These are phyloP conservation scores for Noctua janthe DNA, from an alignment of 2,888 invertebrate genomes.

Conservation along the genomic window DNA sequence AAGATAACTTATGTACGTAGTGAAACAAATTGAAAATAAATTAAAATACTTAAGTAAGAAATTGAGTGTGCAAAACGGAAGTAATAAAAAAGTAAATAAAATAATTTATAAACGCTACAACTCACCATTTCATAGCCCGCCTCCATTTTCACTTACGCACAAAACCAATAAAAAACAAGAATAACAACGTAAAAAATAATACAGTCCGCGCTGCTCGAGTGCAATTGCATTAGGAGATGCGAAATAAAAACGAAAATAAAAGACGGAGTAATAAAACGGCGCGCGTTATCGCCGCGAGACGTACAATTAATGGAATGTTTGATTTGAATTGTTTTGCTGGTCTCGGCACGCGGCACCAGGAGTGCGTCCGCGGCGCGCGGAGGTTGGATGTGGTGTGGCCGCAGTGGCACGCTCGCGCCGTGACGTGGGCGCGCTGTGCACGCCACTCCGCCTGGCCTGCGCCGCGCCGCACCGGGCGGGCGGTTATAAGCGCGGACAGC, in stretches of 20 bases:
- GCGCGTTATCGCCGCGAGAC: slow-evolving; percentile 84
- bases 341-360: slow-evolving; percentile 58
- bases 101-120: slow-evolving; percentile 65
- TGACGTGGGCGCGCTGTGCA: slow-evolving; percentile 55
- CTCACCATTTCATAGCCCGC: slow-evolving; percentile 81
- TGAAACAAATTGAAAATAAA: background rate
- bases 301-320: slow-evolving; percentile 87
- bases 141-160: slow-evolving; percentile 85
- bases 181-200: slow-evolving; percentile 82
- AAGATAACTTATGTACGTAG: background rate
- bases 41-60: background rate
- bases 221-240: slow-evolving; percentile 88
- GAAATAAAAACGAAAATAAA: slow-evolving; percentile 88
- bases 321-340: slow-evolving; percentile 78
- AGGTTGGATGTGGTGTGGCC: slow-evolving; percentile 78
- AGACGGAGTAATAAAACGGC: slow-evolving; percentile 83
- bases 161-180: slow-evolving; percentile 82
- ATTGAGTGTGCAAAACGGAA: slow-evolving; percentile 38
- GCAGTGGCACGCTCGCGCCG: slow-evolving; percentile 51
- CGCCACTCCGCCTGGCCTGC: slow-evolving; percentile 36
- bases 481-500: slow-evolving; percentile 77
- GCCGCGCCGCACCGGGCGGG: slow-evolving; percentile 76
- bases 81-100: slow-evolving; percentile 36
- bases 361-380: slow-evolving; percentile 74
- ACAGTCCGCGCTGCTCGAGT: slow-evolving; percentile 85